phyloP scores from a whole-genome alignment of 2,888 invertebrate species.

The Psylliodes chrysocephalus region DNA sequence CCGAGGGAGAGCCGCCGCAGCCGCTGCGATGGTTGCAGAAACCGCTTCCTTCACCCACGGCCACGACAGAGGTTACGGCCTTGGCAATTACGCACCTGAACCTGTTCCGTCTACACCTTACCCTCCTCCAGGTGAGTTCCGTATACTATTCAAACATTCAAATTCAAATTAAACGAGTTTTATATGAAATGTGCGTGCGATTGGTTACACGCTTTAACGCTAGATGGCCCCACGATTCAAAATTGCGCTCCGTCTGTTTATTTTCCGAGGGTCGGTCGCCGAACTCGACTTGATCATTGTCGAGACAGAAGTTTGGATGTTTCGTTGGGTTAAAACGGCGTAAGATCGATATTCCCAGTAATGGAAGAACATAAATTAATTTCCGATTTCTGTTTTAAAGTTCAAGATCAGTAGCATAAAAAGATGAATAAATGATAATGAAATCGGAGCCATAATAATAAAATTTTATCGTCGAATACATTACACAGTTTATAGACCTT shows the following conservation, averaged over 20 bases:
- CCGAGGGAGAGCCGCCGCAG: slow-evolving; percentile 71
- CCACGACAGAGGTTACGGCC: slow-evolving; percentile 71
- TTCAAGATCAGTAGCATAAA: slow-evolving; percentile 28
- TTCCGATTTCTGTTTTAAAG: slow-evolving; percentile 8
- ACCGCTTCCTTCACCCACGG: slow-evolving; percentile 78
- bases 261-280: slow-evolving; percentile 31
- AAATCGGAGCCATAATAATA: background rate
- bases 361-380: slow-evolving; percentile 5
- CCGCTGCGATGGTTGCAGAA: slow-evolving; percentile 68
- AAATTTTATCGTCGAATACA: slow-evolving; percentile 10
- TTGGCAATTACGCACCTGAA: slow-evolving; percentile 79
- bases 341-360: slow-evolving; percentile 24
- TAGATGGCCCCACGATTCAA: slow-evolving; percentile 57
- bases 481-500: slow-evolving; percentile 2
- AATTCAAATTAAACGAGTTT: slow-evolving; percentile 12
- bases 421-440: background rate
- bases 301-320: slow-evolving; percentile 9
- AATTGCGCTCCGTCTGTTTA: slow-evolving; percentile 36
- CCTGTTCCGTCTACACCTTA: slow-evolving; percentile 80
- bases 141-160: background rate
- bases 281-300: slow-evolving; percentile 14
- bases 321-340: slow-evolving; percentile 10
- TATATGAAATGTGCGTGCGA: slow-evolving; percentile 6
- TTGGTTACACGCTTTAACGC: slow-evolving; percentile 38
- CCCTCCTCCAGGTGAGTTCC: slow-evolving; percentile 76